Evolutionary conservation across 2,888 invertebrate genomes (phyloP), one percentile per base, ranked within the genome.

Genomic region (Candidula unifasciata): DNA sequence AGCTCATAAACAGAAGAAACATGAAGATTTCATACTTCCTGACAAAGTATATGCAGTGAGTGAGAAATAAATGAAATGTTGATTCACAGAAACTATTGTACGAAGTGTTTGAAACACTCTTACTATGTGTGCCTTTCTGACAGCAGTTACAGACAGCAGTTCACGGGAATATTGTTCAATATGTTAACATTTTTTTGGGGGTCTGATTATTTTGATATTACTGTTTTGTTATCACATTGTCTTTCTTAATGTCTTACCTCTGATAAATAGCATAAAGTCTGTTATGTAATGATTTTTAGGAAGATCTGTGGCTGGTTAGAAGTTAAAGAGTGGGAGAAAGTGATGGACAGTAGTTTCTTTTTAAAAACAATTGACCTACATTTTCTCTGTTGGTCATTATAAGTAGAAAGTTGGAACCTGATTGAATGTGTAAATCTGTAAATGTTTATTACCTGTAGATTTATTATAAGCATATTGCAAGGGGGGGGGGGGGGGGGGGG

Each of bases 221-320:
- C 16, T 68, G 68, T 80, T 80, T 57, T 71, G 71, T 80, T 71
- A 80, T 35, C n/a, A 69, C 68, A 52, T 68, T 71, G 80, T 80
- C 80, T 80, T 80, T 80, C 80, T 80, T 21, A 52, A 80, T 80
- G 54, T 71, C 80, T 71, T 80, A 80, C 80, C 80, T 80, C 80
- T 80, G 33, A 71, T 68, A 66, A n/a, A 24, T 64, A 79, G 79
- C 79, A 79, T 79, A 79, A 79, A 66, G 37, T 64, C 21, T 79
- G 37, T 79, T 33, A 8, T 37, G 37, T 24, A 30, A 24, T 27
- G 54, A 37, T 27, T 18, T 37, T 78, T 64, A 13, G 44, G 44
- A 1, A 44, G 44, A 44, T 44, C 44, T 44, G 44, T 13, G 44
- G 44, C 44, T 10, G 6, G 44, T 44, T 44, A 44, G 44, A 44